Conservation (phyloP, 2,888 invertebrate species). For the Drosophila sordidula region DNA sequence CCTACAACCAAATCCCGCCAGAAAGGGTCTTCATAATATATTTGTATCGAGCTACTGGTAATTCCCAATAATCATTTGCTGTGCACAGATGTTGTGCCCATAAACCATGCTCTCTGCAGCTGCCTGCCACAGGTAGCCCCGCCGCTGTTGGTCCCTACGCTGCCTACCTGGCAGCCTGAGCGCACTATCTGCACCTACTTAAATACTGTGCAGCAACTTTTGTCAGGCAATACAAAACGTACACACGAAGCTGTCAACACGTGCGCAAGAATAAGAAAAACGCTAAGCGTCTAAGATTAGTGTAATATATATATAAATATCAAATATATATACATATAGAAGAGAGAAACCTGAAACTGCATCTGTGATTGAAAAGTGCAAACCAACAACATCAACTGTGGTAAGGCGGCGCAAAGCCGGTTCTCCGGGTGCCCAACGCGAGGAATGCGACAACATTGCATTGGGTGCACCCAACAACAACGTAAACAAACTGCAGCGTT, state of each 20-base stretch:
- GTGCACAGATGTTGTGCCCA: slow-evolving; percentile 44
- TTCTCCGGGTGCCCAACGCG: slow-evolving; percentile 30
- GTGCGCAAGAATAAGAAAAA: slow-evolving; percentile 26
- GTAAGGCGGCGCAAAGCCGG: slow-evolving; percentile 56
- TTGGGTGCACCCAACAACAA: slow-evolving; percentile 12
- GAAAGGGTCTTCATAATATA: slow-evolving; percentile 1
- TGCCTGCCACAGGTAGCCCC: slow-evolving; percentile 51
- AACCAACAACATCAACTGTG: slow-evolving; percentile 50
- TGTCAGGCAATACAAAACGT: slow-evolving; percentile 15
- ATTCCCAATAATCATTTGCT: slow-evolving; percentile 25
- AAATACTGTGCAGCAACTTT: slow-evolving; percentile 12
- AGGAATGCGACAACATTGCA: slow-evolving; percentile 52
- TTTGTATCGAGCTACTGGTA: slow-evolving; percentile 1
- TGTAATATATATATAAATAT: not conserved
- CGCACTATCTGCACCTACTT: slow-evolving; percentile 45
- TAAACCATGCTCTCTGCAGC: slow-evolving; percentile 43
- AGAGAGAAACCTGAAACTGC: slow-evolving; percentile 5
- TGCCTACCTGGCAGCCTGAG: slow-evolving; percentile 9
- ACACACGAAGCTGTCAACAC: slow-evolving; percentile 41
- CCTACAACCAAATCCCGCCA: slow-evolving; percentile 1
- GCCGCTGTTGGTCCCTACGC: not conserved
- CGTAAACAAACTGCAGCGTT: slow-evolving; percentile 53
- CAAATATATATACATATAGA: no score
- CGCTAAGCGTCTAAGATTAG: slow-evolving; percentile 57
- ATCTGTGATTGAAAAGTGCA: slow-evolving; percentile 62